Evolutionary conservation across 2,113 vertebrate genomes (phyloP).

Genomic region (Sinocyclocheilus grahami): DNA sequence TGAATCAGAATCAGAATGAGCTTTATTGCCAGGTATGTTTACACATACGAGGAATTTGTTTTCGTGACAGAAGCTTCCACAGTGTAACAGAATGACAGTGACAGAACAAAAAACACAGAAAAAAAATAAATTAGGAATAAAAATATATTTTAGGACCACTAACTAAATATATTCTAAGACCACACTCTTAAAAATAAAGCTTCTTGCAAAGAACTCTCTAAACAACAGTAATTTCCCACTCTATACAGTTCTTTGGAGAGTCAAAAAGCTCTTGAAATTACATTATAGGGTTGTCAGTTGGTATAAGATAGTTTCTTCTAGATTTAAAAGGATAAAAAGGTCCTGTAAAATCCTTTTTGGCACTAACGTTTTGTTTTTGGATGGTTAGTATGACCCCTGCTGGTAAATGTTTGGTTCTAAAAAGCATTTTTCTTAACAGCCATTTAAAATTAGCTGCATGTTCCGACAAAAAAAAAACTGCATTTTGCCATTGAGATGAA

Average conservation of each 20-base stretch:
- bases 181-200: constrained; percentile 22
- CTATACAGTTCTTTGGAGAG: background rate
- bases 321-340: constrained; percentile 8
- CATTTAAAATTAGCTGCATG: background rate
- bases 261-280: background rate
- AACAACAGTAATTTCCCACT: background rate
- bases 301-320: background rate
- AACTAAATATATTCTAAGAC: background rate
- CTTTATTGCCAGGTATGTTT: too few species aligned
- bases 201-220: background rate
- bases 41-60: too few species aligned
- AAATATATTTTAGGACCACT: too few species aligned
- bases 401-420: background rate
- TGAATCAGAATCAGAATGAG: too few species aligned
- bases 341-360: background rate
- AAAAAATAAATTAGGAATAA: too few species aligned
- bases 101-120: too few species aligned
- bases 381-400: constrained; percentile 1
- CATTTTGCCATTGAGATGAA: background rate
- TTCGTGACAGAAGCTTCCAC: too few species aligned
- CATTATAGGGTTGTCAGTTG: background rate
- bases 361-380: background rate
- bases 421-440: background rate
- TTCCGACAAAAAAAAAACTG: background rate
- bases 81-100: too few species aligned